Evolutionary conservation across 2,113 vertebrate species (phyloP).

Genomic region (Chitala chitala): DNA sequence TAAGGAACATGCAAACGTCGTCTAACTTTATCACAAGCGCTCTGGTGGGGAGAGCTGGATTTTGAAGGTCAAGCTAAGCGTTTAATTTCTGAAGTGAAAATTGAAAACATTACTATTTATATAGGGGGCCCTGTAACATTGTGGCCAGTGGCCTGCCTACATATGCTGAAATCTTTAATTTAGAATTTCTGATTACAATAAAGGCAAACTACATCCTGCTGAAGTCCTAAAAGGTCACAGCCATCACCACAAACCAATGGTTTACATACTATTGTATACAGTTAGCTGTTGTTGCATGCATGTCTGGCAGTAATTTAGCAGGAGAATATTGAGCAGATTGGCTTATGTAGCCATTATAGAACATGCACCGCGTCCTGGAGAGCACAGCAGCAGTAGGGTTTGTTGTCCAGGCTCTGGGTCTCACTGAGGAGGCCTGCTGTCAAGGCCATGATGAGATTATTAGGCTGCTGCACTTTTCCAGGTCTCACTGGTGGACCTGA

Average conservation of each 20-base stretch:
- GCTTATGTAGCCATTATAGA: neutral
- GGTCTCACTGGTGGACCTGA: too few species aligned
- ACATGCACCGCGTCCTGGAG: neutral
- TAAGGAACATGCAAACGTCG: constrained; percentile 41
- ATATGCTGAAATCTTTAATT: neutral
- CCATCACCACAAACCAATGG: neutral
- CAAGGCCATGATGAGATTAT: neutral
- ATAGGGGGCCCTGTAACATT: neutral
- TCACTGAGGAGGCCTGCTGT: too few species aligned
- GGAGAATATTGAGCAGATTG: neutral
- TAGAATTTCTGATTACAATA: too few species aligned
- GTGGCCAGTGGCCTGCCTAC: neutral
- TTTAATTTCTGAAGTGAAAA: constrained; percentile 12
- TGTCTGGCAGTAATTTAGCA: neutral
- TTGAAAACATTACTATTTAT: constrained; percentile 13
- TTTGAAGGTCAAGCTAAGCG: neutral
- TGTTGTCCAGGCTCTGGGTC: too few species aligned
- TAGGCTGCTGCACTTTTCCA: neutral
- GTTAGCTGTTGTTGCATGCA: too few species aligned
- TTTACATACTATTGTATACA: neutral
- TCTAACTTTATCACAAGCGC: constrained; percentile 32
- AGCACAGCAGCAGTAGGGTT: too few species aligned
- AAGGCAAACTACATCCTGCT: too few species aligned
- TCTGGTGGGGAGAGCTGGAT: neutral
- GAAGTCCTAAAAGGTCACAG: too few species aligned